Percentiles rank a stretch among this genome's conserved stretches.
phyloP scores from a whole-genome alignment of 2,797 vertebrate genomes.

The Numenius phaeopus region DNA sequence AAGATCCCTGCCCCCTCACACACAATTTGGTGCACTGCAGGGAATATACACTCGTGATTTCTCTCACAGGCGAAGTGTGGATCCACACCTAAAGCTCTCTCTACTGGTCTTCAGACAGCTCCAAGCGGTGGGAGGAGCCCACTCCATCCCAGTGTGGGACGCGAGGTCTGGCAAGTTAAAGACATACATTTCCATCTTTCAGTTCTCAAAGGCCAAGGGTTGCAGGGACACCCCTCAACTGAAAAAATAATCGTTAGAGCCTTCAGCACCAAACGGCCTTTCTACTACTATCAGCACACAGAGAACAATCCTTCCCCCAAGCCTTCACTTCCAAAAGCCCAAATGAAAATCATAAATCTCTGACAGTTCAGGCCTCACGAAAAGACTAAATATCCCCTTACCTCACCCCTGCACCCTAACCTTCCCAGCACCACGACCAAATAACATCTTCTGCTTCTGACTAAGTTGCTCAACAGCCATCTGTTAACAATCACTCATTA shows the following conservation, averaged over 20 bases:
- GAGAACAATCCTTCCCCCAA: constrained; percentile 33
- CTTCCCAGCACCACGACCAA: constrained; percentile 38
- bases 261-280: constrained; percentile 41
- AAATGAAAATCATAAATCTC: constrained; percentile 57
- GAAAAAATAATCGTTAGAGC: not conserved
- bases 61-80: not conserved
- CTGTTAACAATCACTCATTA: constrained; percentile 75
- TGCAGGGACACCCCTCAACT: not conserved
- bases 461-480: constrained; percentile 51
- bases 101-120: not conserved
- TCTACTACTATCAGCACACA: not conserved
- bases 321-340: constrained; percentile 10
- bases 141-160: not conserved
- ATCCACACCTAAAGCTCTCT: not conserved
- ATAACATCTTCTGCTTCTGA: constrained; percentile 54
- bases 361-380: constrained; percentile 19
- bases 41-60: not conserved
- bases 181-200: not conserved
- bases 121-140: not conserved
- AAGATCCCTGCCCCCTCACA: not conserved
- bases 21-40: fast-evolving
- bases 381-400: constrained; percentile 65
- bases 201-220: not conserved
- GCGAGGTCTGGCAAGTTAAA: not conserved
- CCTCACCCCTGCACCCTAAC: constrained; percentile 66